phyloP scores from a whole-genome alignment of 2,888 invertebrate genomes.

The Chironomus riparius region DNA sequence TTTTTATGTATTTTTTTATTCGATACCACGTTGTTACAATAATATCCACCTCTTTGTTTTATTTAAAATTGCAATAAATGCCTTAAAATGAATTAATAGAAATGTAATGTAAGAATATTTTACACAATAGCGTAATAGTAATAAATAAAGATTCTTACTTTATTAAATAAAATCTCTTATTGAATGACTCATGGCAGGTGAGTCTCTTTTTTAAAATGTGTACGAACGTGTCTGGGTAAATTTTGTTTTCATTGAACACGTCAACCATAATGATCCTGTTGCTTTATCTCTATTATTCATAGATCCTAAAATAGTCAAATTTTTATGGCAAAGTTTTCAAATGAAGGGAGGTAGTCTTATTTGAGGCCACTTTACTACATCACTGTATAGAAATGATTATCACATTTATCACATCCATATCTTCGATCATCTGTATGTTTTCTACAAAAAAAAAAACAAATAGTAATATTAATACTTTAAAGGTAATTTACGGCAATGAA shows the following conservation, averaged over 20 bases:
- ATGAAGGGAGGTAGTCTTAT: constrained; percentile 1
- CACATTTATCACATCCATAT: background rate
- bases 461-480: background rate
- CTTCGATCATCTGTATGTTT: background rate
- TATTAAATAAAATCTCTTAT: background rate
- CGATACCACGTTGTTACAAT: background rate
- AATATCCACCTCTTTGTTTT: background rate
- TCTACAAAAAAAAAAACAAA: no score
- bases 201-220: background rate
- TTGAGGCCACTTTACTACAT: constrained; percentile 10
- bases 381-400: background rate
- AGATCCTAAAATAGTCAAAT: background rate
- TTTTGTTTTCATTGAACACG: background rate
- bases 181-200: background rate
- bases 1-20: background rate
- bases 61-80: background rate
- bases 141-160: constrained; percentile 1
- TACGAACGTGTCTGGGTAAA: background rate
- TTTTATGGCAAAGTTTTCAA: background rate
- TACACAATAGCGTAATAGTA: background rate
- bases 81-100: background rate
- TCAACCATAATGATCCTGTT: background rate
- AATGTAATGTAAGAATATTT: background rate
- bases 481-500: background rate
- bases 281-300: background rate